Conservation (phyloP, 2,113 vertebrate species). For the Muntiacus reevesi region DNA sequence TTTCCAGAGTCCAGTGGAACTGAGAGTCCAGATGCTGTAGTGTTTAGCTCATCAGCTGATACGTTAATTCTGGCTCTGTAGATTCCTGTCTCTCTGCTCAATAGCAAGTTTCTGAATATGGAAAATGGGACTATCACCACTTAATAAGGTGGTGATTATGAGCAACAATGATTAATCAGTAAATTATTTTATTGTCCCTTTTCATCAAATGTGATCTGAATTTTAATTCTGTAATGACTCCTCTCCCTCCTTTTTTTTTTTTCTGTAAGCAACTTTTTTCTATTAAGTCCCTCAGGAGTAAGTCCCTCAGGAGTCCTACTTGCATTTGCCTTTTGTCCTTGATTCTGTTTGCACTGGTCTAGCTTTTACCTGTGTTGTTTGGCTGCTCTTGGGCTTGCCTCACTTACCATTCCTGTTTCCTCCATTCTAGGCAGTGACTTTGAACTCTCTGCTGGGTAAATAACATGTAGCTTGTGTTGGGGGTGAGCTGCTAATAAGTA, state of each 20-base stretch:
- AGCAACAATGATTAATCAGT: neutral
- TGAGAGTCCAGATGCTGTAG: neutral
- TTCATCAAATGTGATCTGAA: slow-evolving; percentile 3
- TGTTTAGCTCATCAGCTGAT: neutral
- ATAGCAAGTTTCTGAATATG: neutral
- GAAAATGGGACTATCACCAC: neutral
- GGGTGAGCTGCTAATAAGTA: neutral
- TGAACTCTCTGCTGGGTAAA: neutral
- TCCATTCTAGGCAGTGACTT: neutral
- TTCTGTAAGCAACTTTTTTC: neutral
- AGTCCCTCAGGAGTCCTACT: neutral
- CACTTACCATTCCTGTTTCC: neutral
- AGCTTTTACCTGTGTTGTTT: neutral
- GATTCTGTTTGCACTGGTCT: neutral
- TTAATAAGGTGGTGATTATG: neutral
- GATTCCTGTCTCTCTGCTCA: neutral
- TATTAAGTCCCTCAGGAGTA: neutral
- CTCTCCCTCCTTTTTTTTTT: neutral
- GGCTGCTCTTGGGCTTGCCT: neutral
- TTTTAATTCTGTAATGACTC: neutral
- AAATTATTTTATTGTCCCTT: neutral
- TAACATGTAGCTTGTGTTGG: neutral
- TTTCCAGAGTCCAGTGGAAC: neutral
- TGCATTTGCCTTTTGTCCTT: neutral
- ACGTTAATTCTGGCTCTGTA: neutral